Conservation (phyloP, 2,797 vertebrate species). For the Rhabdomys pumilio region DNA sequence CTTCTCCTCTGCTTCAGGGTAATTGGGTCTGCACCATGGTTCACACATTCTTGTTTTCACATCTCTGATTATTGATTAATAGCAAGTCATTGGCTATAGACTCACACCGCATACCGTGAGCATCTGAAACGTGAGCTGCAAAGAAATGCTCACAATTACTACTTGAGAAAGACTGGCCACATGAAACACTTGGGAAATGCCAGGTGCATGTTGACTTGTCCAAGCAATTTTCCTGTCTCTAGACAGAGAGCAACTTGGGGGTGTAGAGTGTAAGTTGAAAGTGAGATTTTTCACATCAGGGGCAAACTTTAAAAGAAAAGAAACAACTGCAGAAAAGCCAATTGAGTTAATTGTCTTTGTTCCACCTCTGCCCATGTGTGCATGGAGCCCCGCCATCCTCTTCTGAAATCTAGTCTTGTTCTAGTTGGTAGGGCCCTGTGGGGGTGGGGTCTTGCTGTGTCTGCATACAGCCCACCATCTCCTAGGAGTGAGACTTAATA, state of each 20-base stretch:
- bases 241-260: constrained; percentile 41
- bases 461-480: background rate
- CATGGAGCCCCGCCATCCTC: background rate
- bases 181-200: background rate
- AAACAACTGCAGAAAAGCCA: constrained; percentile 51
- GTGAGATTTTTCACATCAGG: constrained; percentile 66
- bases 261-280: constrained; percentile 46
- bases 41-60: constrained; percentile 58
- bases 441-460: constrained; percentile 31
- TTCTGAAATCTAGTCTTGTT: background rate
- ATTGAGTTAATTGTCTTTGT: constrained; percentile 70
- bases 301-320: constrained; percentile 66
- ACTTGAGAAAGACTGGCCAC: background rate
- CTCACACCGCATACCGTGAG: background rate
- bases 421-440: background rate
- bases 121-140: background rate
- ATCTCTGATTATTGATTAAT: constrained; percentile 76
- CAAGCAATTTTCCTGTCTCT: constrained; percentile 28
- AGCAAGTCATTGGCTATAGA: constrained; percentile 52
- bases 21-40: constrained; percentile 28
- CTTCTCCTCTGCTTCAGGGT: constrained; percentile 30
- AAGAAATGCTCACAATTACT: constrained; percentile 39
- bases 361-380: background rate
- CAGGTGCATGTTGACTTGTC: constrained; percentile 5
- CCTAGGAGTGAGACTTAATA: constrained; percentile 62